phyloP scores from a whole-genome alignment of 2,888 invertebrate species.

The Alviniconcha strummeri region DNA sequence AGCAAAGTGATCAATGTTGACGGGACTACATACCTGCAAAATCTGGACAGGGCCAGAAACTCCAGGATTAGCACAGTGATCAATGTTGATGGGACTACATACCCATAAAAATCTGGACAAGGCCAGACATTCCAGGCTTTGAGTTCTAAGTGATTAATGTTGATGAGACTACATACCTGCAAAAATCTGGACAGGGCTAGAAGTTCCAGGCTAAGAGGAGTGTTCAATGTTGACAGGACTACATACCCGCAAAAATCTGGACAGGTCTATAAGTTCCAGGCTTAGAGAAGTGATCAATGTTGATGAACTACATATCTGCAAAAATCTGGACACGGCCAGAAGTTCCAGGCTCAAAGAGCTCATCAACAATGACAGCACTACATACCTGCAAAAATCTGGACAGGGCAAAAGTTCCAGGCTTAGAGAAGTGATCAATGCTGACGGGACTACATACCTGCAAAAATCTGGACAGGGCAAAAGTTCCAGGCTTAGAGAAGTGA shows the following conservation, averaged over 20 bases:
- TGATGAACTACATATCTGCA: slow-evolving; percentile 52
- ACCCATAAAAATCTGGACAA: slow-evolving; percentile 53
- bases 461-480: slow-evolving; percentile 47
- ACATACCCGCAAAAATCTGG: slow-evolving; percentile 51
- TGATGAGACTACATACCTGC: slow-evolving; percentile 46
- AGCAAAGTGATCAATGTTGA: too few species aligned
- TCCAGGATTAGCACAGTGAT: too few species aligned
- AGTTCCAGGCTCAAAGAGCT: too few species aligned
- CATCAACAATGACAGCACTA: too few species aligned
- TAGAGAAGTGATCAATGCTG: too few species aligned
- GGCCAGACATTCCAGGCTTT: slow-evolving; percentile 41
- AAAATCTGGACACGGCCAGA: slow-evolving; percentile 46
- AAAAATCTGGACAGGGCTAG: slow-evolving; percentile 49
- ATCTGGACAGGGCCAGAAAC: slow-evolving; percentile 46
- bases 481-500: too few species aligned
- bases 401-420: slow-evolving; percentile 39
- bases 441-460: slow-evolving; percentile 48
- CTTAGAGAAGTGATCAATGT: too few species aligned
- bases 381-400: slow-evolving; percentile 53
- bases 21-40: slow-evolving; percentile 43
- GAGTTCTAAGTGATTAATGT: too few species aligned
- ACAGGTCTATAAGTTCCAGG: slow-evolving; percentile 41
- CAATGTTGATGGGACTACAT: too few species aligned
- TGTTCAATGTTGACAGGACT: too few species aligned
- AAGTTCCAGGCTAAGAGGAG: slow-evolving; percentile 35